These are phyloP conservation scores for Seira sanloemensis DNA, from an alignment of 2,888 invertebrate species.

Conservation along the genomic window DNA sequence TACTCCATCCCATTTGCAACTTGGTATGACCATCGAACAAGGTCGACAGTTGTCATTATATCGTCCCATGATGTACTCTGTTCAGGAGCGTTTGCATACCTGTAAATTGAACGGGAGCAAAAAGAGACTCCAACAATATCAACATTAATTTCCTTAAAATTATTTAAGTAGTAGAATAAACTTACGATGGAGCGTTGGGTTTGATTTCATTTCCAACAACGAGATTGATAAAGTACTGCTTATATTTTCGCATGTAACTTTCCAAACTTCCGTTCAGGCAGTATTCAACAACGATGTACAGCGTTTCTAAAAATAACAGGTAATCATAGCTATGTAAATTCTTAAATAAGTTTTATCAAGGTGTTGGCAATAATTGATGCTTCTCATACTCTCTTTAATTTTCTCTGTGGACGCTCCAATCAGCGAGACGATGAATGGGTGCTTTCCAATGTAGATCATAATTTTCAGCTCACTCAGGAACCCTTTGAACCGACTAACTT, in stretches of 20 bases:
- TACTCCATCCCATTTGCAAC: conserved; percentile 61
- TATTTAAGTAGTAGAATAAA: too few species aligned
- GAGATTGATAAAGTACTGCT: conserved; percentile 45
- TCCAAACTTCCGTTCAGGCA: conserved; percentile 66
- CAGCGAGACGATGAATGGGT: conserved; percentile 58
- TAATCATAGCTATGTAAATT: neutral
- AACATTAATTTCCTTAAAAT: too few species aligned
- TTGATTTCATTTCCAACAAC: conserved; percentile 44
- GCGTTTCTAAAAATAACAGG: conserved; percentile 47
- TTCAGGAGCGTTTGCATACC: neutral
- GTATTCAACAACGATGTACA: conserved; percentile 67
- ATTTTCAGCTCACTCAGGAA: conserved; percentile 67
- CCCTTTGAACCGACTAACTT: conserved; percentile 63
- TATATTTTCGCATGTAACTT: conserved; percentile 42
- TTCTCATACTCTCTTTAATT: conserved; percentile 65
- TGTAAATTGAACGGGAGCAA: too few species aligned
- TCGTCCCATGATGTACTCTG: neutral
- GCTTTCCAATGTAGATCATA: conserved; percentile 66
- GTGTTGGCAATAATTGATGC: conserved; percentile 6
- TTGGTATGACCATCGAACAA: conserved; percentile 58
- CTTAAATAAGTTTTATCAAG: neutral
- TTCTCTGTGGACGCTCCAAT: conserved; percentile 66
- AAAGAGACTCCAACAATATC: too few species aligned
- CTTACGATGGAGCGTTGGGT: conserved; percentile 12
- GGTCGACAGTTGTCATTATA: conserved; percentile 35